These are phyloP conservation scores for Apodemia mormo DNA, from an alignment of 2,888 invertebrate species.

Conservation along the genomic window DNA sequence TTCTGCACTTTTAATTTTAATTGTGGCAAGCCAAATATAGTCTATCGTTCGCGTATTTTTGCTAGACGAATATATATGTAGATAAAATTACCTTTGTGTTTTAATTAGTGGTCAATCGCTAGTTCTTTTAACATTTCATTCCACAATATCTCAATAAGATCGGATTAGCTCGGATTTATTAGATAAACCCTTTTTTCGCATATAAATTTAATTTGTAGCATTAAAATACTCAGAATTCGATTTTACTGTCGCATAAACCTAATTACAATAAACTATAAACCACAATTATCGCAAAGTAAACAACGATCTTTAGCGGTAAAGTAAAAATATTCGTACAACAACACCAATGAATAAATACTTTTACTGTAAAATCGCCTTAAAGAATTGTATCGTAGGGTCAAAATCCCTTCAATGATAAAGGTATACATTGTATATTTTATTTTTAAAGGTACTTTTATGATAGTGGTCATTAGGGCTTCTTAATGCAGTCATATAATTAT, in stretches of 20 bases:
- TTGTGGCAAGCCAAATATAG: too few relatives aligned
- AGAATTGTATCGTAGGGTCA: neutral
- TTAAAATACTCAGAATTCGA: conserved; percentile 1
- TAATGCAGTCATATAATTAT: conserved; percentile 40
- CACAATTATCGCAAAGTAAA: conserved; percentile 37
- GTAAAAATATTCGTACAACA: conserved; percentile 22
- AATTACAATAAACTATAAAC: conserved; percentile 35
- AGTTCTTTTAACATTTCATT: too few relatives aligned
- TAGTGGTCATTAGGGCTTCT: conserved; percentile 36
- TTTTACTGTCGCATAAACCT: conserved; percentile 31
- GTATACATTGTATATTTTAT: conserved; percentile 16
- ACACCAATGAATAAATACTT: neutral
- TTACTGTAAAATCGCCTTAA: conserved; percentile 12
- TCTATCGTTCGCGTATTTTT: too few relatives aligned
- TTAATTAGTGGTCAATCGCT: too few relatives aligned
- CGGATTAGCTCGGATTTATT: too few relatives aligned
- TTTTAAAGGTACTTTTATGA: conserved; percentile 36
- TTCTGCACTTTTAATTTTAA: too few relatives aligned
- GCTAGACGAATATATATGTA: too few relatives aligned
- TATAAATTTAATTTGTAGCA: neutral
- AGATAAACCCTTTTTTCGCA: too few relatives aligned
- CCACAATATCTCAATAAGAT: too few relatives aligned
- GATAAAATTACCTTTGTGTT: too few relatives aligned
- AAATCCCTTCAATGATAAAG: neutral
- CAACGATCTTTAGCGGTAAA: conserved; percentile 36